phyloP scores from a whole-genome alignment of 1,140 invertebrate genomes.

The Fopius arisanus region DNA sequence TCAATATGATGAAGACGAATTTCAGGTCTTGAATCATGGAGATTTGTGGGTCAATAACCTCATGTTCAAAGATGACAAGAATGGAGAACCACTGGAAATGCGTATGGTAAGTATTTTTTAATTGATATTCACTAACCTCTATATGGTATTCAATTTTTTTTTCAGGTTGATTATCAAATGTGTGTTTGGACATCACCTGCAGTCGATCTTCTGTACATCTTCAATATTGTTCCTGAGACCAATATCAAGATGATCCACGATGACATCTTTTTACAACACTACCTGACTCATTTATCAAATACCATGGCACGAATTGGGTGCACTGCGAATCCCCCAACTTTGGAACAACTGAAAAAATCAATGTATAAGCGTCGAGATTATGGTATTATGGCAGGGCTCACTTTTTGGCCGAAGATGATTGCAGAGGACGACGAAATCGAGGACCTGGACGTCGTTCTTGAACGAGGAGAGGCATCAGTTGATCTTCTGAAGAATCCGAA shows the following conservation, averaged over 20 bases:
- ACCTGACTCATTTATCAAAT: conserved; percentile 25
- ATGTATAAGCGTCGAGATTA: conserved; percentile 38
- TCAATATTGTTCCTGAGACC: conserved; percentile 52
- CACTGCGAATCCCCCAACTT: conserved; percentile 33
- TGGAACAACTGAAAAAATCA: conserved; percentile 32
- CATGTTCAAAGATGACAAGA: conserved; percentile 41
- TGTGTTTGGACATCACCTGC: conserved; percentile 57
- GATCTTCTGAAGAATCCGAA: conserved; percentile 38
- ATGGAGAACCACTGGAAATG: conserved; percentile 29
- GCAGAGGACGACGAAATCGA: conserved; percentile 30
- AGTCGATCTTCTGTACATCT: conserved; percentile 62
- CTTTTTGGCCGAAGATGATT: conserved; percentile 37
- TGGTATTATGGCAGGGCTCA: conserved; percentile 14
- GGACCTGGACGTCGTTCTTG: conserved; percentile 17
- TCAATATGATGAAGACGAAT: conserved; percentile 42
- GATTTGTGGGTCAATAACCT: conserved; percentile 55
- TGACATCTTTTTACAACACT: conserved; percentile 33
- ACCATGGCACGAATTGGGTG: conserved; percentile 36
- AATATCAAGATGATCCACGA: conserved; percentile 33
- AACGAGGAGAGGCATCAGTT: conserved; percentile 22
- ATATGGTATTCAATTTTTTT: background rate
- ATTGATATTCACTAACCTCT: background rate
- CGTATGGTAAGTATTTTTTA: conserved; percentile 37
- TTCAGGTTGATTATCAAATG: conserved; percentile 63
- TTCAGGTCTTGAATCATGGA: conserved; percentile 52